These are phyloP conservation scores for Taenaris catops DNA, from an alignment of 2,888 invertebrate genomes.

Conservation along the genomic window DNA sequence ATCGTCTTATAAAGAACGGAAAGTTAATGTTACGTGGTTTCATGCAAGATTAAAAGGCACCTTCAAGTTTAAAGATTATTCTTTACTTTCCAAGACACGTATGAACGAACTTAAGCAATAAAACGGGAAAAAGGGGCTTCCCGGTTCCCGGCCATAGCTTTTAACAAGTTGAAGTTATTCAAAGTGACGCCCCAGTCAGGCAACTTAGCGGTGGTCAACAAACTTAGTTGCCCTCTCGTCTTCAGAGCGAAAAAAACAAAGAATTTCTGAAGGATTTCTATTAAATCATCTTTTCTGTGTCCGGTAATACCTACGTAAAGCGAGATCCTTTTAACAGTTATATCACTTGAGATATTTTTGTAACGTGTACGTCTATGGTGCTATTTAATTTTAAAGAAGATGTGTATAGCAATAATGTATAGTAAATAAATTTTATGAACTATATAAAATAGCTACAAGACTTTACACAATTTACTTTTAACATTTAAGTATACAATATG, in stretches of 20 bases:
- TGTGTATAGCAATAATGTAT: too few species aligned
- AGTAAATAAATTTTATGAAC: too few species aligned
- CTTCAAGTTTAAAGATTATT: slow-evolving; percentile 41
- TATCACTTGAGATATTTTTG: too few species aligned
- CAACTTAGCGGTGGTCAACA: slow-evolving; percentile 65
- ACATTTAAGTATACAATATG: too few species aligned
- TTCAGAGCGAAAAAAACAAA: slow-evolving; percentile 33
- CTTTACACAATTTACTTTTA: too few species aligned
- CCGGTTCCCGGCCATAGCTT: slow-evolving; percentile 56
- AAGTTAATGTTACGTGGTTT: slow-evolving; percentile 4
- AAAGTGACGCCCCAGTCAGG: slow-evolving; percentile 53
- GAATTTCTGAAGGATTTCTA: slow-evolving; percentile 25
- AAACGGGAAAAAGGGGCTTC: slow-evolving; percentile 61
- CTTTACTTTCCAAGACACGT: slow-evolving; percentile 57
- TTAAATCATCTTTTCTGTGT: too few species aligned
- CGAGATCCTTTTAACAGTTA: too few species aligned
- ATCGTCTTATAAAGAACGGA: slow-evolving; percentile 5
- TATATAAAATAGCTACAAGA: too few species aligned
- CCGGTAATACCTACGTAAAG: too few species aligned
- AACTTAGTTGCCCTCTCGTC: slow-evolving; percentile 50
- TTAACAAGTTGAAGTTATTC: slow-evolving; percentile 64
- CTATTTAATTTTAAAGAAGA: too few species aligned
- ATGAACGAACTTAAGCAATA: slow-evolving; percentile 70
- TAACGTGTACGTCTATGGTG: too few species aligned
- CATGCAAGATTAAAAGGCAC: slow-evolving; percentile 24